A percentile compares a stretch with the other conserved stretches of the same genome.
Evolutionary conservation across 2,113 vertebrate species (phyloP).

Genomic region (Notechis scutatus): DNA sequence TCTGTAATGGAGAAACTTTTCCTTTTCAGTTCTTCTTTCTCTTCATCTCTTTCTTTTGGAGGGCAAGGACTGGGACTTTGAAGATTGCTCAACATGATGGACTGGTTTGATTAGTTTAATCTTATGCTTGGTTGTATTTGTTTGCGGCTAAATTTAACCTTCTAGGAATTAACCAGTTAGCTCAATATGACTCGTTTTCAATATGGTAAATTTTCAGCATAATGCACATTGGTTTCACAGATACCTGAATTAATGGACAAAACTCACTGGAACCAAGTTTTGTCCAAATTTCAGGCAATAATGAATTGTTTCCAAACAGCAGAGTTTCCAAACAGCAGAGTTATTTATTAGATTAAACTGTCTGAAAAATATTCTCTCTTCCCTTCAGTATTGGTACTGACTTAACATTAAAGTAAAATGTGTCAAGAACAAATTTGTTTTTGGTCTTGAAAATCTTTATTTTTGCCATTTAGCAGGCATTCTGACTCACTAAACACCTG

Average conservation of each 20-base stretch:
- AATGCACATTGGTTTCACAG: too few relatives aligned
- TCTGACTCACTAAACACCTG: neutral
- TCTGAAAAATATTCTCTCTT: neutral
- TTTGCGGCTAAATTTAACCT: neutral
- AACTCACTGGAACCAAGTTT: neutral
- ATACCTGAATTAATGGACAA: too few relatives aligned
- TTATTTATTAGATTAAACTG: neutral
- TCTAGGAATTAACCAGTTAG: neutral
- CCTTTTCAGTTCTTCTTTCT: neutral
- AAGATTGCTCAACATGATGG: neutral
- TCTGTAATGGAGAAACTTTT: neutral
- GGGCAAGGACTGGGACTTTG: neutral
- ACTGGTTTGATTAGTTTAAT: neutral
- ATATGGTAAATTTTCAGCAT: too few relatives aligned
- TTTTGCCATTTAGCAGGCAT: neutral
- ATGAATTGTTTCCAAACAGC: neutral
- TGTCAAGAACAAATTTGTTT: neutral
- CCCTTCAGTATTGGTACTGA: neutral
- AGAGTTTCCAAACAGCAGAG: neutral
- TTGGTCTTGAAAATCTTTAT: neutral
- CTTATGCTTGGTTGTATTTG: neutral
- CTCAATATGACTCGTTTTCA: neutral
- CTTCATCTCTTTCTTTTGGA: neutral
- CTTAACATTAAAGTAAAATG: neutral
- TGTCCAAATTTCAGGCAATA: neutral